Percentiles rank a stretch among this genome's conserved stretches.
Evolutionary conservation across 2,797 vertebrate species (phyloP).

Genomic region (Alcedo quadribrachys): DNA sequence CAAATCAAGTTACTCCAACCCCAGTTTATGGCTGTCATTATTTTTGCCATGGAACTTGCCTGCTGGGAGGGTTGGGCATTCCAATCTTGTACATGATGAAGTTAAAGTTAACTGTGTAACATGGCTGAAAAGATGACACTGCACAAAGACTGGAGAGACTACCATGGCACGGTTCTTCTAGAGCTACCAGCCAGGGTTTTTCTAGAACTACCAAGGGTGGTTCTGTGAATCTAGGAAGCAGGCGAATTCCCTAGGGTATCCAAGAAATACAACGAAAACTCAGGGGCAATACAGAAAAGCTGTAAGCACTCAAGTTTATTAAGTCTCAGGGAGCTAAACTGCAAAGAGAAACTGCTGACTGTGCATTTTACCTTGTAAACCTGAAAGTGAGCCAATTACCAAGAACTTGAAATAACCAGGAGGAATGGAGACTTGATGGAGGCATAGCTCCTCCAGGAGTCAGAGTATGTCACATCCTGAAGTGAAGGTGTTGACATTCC

Average conservation of each 20-base stretch:
- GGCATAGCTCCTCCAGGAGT: neutral
- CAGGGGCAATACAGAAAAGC: neutral
- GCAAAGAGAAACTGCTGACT: neutral
- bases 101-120: neutral
- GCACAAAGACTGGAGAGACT: neutral
- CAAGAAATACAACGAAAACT: neutral
- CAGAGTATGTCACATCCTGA: rapidly evolving
- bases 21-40: neutral
- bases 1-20: neutral
- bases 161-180: neutral
- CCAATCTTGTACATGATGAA: neutral
- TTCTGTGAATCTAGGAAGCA: neutral
- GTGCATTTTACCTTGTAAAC: neutral
- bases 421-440: neutral
- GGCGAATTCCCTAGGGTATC: neutral
- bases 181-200: neutral
- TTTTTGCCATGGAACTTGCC: neutral
- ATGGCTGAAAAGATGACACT: neutral
- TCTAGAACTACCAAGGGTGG: neutral
- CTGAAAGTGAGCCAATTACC: neutral
- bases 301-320: neutral
- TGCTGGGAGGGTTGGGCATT: neutral
- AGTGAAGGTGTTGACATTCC: neutral
- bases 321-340: neutral
- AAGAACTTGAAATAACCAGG: neutral